A percentile compares a stretch with the other conserved stretches of the same genome.
Evolutionary conservation across 2,888 invertebrate species (phyloP).

Genomic region (Acleris holmiana): DNA sequence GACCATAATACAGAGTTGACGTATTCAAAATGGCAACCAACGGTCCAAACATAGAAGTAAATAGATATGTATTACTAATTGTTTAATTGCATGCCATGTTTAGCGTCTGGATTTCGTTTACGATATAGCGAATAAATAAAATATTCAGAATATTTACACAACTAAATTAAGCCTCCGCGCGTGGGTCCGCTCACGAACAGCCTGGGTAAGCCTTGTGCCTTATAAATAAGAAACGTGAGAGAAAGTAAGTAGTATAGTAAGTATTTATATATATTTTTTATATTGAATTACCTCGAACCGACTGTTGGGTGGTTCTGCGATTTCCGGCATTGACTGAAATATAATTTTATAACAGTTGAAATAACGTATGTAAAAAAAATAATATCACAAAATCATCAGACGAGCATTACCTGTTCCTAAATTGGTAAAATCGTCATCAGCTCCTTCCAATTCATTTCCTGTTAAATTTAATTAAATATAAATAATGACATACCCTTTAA

Average conservation of each 20-base stretch:
- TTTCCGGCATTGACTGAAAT: conserved; percentile 40
- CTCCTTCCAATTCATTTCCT: conserved; percentile 55
- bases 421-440: conserved; percentile 55
- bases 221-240: no score
- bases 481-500: not conserved
- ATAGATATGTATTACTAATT: no score
- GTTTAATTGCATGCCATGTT: not conserved
- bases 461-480: conserved; percentile 3
- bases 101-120: not conserved
- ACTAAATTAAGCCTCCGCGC: conserved; percentile 3
- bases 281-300: conserved; percentile 50
- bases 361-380: not conserved
- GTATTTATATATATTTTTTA: not conserved
- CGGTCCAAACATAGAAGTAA: no score
- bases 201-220: no score
- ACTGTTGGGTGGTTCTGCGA: conserved; percentile 40
- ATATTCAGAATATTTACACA: not conserved
- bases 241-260: no score
- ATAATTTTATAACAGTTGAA: not conserved
- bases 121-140: not conserved
- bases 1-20: no score
- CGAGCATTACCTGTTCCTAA: conserved; percentile 40
- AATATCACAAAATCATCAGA: not conserved
- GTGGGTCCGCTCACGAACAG: conserved; percentile 26
- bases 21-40: no score